Evolutionary conservation across 2,888 invertebrate species (phyloP), one percentile per base, ranked within the genome.

Genomic region (Nasonovia ribisnigri): DNA sequence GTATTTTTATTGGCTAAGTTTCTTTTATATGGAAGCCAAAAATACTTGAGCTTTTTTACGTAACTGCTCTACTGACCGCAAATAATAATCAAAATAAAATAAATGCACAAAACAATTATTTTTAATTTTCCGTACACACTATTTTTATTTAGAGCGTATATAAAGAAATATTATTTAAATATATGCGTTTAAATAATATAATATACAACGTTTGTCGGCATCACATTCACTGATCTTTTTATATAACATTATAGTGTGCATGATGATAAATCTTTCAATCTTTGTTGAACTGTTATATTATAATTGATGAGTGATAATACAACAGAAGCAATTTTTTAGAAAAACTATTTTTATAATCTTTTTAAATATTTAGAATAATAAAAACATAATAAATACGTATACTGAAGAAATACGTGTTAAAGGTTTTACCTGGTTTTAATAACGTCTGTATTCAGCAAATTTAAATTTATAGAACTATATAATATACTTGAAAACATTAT

Each of bases 21-120:
- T 36, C 42, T 88, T 57, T 88, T 13, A 54, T 16, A 42, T 13
- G 36, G 36, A 88, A 88, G 51, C 88, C 88, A 88, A 88, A 88
- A 54, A 54, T 54, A 42, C 36, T 57, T 88, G 26, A 88, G 42
- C 26, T 88, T 26, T 51, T 36, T 16, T 88, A 48, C 16, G n/a
- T 77, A 8, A 36, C 29, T 36, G 77, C 29, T 36, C 11, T 88
- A 54, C 54, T 57, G 42, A 54, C 54, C 2, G 54, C 42, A 57
- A 54, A 54, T 26, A 36, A 54, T 77, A 36, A 77, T 77, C 36
- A 77, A 77, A 77, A 36, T 20, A 77, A 77, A 77, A 77, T 77
- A 77, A 77, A 77, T 77, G 20, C 3, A 36, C 36, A 36, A 42
- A 77, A 20, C 20, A 20, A 77, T 36, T 77, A 36, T 77, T 77